Evolutionary conservation across 2,888 invertebrate species (phyloP).

Genomic region (Rhodophaea formosa): DNA sequence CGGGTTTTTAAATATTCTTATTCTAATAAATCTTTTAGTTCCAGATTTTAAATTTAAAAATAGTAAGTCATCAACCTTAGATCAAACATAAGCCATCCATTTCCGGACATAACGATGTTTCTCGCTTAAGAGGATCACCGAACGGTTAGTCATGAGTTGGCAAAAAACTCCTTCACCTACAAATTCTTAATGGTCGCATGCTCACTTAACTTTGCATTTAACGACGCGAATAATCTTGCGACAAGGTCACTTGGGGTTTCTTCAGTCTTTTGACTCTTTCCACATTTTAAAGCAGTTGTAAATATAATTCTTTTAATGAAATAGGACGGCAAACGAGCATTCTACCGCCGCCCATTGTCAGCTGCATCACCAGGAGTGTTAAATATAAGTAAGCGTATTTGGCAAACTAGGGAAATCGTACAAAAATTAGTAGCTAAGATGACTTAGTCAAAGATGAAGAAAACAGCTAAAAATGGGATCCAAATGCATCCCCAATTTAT

Average conservation of each 20-base stretch:
- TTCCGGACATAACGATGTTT: slow-evolving; percentile 9
- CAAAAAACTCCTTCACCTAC: slow-evolving; percentile 5
- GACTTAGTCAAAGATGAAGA: too few relatives aligned
- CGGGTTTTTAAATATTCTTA: background rate
- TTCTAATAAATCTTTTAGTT: background rate
- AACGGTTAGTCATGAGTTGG: slow-evolving; percentile 8
- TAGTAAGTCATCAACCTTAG: slow-evolving; percentile 2
- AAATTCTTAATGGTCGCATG: slow-evolving; percentile 11
- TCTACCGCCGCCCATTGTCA: too few relatives aligned
- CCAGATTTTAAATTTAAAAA: background rate
- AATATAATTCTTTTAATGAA: too few relatives aligned
- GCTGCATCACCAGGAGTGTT: too few relatives aligned
- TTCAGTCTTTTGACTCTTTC: background rate
- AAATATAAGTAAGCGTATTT: too few relatives aligned
- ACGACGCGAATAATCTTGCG: slow-evolving; percentile 3
- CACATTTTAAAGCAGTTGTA: background rate
- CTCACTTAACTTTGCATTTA: slow-evolving; percentile 10
- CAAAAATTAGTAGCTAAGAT: too few relatives aligned
- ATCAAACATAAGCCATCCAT: slow-evolving; percentile 4
- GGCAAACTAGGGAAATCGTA: too few relatives aligned
- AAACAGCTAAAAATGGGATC: too few relatives aligned
- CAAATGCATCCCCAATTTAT: too few relatives aligned
- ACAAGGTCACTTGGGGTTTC: slow-evolving; percentile 4
- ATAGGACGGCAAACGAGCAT: too few relatives aligned
- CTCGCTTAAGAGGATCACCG: slow-evolving; percentile 15